Evolutionary conservation across 2,888 invertebrate species (phyloP), one percentile per base, ranked within the genome.

Genomic region (Petrolisthes manimaculis): DNA sequence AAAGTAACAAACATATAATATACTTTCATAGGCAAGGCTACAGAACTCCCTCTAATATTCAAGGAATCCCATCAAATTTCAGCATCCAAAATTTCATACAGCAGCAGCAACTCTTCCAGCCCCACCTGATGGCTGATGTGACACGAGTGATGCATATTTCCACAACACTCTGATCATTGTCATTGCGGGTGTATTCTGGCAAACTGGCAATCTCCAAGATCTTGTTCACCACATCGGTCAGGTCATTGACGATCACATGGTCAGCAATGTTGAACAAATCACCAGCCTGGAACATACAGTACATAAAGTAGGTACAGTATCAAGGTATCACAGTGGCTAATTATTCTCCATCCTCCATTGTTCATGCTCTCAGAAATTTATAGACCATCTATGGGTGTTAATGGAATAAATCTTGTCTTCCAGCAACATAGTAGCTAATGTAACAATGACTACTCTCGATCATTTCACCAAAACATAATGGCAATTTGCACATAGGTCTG

Each of bases 141-240:
- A 97, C 96, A 91, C 98, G 94, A 1, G 98, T 97, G 89, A 98
- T 96, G 93, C 97, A 97, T 92, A 98, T 98, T 94, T 98, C 98
- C 91, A 98, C 97, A 90, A 98, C 96, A 92, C 97, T 97, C 93
- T 98, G 98, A 93, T 97, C 97, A 93, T 97, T 97, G 92, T 96
- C 96, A 93, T 96, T 97, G 91, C 95, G 95, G 81, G 95, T 95
- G 93, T 98, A 98, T 92, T 96, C 96, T 4, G 96, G 94, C 90
- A 96, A 95, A 90, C 96, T 96, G 89, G 97, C 96, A 91, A 98
- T 97, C 91, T 96, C 95, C 90, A 93, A 93, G 61, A 94, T 93
- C 85, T 93, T 93, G 92, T 95, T 95, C 92, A 98, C 96, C 93
- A 97, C 97, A 94, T 96, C 96, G 84, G 96, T 96, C 92, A 97